Percentiles rank a stretch among this genome's conserved stretches.
Conservation (phyloP, 2,888 invertebrate species). For the Sarcophaga carnaria region DNA sequence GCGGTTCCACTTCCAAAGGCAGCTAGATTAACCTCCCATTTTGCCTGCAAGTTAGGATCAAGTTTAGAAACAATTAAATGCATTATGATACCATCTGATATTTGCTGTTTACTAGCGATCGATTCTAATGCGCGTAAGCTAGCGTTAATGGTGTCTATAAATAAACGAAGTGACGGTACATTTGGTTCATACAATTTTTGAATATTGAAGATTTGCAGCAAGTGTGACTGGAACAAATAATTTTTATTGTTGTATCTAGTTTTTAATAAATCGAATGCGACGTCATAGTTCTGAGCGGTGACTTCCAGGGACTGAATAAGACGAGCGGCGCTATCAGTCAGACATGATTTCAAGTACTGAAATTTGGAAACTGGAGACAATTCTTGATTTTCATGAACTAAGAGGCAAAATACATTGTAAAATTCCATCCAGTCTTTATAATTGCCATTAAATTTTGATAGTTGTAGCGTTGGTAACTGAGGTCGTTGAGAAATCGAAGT, state of each 20-base stretch:
- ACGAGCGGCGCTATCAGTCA: slow-evolving; percentile 41
- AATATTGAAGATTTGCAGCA: slow-evolving; percentile 31
- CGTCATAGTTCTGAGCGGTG: slow-evolving; percentile 55
- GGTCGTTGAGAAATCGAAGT: background rate
- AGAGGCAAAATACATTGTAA: slow-evolving; percentile 49
- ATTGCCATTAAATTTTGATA: slow-evolving; percentile 43
- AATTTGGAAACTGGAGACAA: slow-evolving; percentile 51
- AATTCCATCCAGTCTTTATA: slow-evolving; percentile 60
- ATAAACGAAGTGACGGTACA: slow-evolving; percentile 34
- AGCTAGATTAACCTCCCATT: slow-evolving; percentile 58
- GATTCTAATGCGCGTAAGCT: slow-evolving; percentile 63
- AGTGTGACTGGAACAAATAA: slow-evolving; percentile 30
- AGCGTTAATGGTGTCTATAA: slow-evolving; percentile 53
- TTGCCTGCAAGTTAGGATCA: slow-evolving; percentile 50
- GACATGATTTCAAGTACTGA: slow-evolving; percentile 57
- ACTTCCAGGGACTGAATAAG: slow-evolving; percentile 63
- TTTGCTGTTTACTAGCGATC: slow-evolving; percentile 49
- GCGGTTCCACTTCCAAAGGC: background rate
- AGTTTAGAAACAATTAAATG: slow-evolving; percentile 53
- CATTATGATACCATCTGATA: slow-evolving; percentile 54
- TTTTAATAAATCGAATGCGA: slow-evolving; percentile 49
- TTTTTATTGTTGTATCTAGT: slow-evolving; percentile 24
- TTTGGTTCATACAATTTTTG: slow-evolving; percentile 51
- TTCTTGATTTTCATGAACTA: slow-evolving; percentile 55
- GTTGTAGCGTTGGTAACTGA: slow-evolving; percentile 27